Evolutionary conservation across 1,140 invertebrate species (phyloP), one percentile per base, ranked within the genome.

Genomic region (Penaeus vannamei): DNA sequence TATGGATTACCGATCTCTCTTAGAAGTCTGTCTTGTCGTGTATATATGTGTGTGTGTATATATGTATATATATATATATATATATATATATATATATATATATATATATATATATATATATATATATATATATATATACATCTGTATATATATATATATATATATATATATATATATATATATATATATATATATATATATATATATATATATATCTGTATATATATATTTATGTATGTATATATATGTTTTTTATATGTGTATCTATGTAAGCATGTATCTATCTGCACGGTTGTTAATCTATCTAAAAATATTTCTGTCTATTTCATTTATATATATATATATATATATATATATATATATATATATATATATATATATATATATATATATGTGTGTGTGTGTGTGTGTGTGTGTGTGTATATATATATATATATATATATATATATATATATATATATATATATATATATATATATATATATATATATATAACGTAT

Each of bases 351-450:
- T 72, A 72, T 26, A 23, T n/a, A 72, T 7, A 72, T 72, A 72
- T 26, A 72, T 72, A 72, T 26, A 72, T 72, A 72, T 26, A 72
- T 72, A 72, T 26, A 72, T 72, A 72, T 26, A 72, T 72, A 72
- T 26, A 72, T 72, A 72, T 72, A 29, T 76, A 76, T 72, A 72
- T 72, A 72, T 32, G 22, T 76, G 32, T 76, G 32, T 29, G 32
- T 76, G 17, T 76, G n/a, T 76, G 10, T 76, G n/a, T 76, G 32
- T 76, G n/a, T 76, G 32, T 76, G 32, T 14, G 32, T 32, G 12
- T 32, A 76, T 32, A 29, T 32, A 76, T 32, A 76, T 29, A 76
- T 29, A 76, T 29, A 76, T 12, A 76, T 32, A 76, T 36, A 76
- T 0, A 76, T 29, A 76, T 32, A 76, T 32, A 76, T 29, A 76